Base-by-base conservation (phyloP, 2,888 invertebrate genomes). In the Rotaria socialis region DNA sequence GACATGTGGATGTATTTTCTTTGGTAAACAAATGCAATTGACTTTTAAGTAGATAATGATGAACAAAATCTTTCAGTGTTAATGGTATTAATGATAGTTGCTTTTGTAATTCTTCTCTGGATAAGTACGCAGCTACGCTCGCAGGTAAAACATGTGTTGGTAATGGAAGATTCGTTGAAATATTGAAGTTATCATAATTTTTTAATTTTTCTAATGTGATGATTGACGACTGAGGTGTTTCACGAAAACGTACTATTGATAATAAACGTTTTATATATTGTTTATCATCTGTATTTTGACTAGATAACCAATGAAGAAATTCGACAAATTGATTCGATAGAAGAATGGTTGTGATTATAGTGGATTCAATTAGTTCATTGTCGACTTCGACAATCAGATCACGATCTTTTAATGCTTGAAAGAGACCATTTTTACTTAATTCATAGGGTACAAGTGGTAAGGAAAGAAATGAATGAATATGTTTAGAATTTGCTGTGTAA, bases 371-470 rank as follows among this genome's bases (percentile, higher is more conserved):
- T 80, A 80, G 47, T n/a, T 80, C 47, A n/a, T 47, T 43, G 47
- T 80, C 11, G 24, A 80, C 47, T 80, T 80, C 80, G n/a, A 80
- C n/a, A 8, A 80, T 80, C 47, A 80, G n/a, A 80, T 80, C 80
- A 80, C 80, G 80, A n/a, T 43, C 80, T 80, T 80, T 80, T 47
- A 80, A 47, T 6, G 80, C 24, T 47, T 80, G 43, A 47, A 80
- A 80, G n/a, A 80, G 47, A 47, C 80, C 80, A 47, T 80, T 80
- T 47, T 47, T 8, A 47, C 47, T 47, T 80, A 80, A 47, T 47
- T 80, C 80, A 80, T 80, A 80, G n/a, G 80, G 80, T 80, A 80
- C 80, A 47, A 80, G 43, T 43, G 80, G 80, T 47, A 80, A 80
- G 10, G 80, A n/a, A 24, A 80, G 80, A 47, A 80, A 80, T 10